Conservation (phyloP, 2,888 invertebrate genomes). For the Lobophora halterata region DNA sequence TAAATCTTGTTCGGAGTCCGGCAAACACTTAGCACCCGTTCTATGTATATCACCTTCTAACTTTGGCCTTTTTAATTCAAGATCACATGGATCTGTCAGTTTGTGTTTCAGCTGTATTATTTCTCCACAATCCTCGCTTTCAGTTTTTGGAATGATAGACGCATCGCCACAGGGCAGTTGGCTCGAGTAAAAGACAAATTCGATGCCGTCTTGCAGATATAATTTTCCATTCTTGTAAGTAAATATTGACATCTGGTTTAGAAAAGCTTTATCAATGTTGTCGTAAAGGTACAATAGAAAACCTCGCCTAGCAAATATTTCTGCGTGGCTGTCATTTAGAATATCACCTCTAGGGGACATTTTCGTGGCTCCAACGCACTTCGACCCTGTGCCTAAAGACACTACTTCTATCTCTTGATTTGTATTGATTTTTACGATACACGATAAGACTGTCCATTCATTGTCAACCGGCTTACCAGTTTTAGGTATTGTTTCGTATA, state of each 20-base stretch:
- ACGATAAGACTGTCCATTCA: slow-evolving; percentile 93
- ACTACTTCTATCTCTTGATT: slow-evolving; percentile 80
- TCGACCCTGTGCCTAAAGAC: slow-evolving; percentile 94
- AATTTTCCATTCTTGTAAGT: slow-evolving; percentile 52
- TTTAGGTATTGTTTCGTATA: slow-evolving; percentile 84
- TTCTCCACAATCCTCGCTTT: slow-evolving; percentile 53
- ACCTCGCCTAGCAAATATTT: slow-evolving; percentile 91
- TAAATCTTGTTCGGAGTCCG: slow-evolving; percentile 78
- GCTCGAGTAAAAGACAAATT: slow-evolving; percentile 92
- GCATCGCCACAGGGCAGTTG: slow-evolving; percentile 97
- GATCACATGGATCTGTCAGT: slow-evolving; percentile 36
- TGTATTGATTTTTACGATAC: slow-evolving; percentile 81
- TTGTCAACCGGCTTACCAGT: slow-evolving; percentile 87
- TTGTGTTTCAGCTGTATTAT: slow-evolving; percentile 47
- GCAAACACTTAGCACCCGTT: slow-evolving; percentile 95
- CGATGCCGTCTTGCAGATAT: slow-evolving; percentile 76
- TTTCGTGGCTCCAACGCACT: slow-evolving; percentile 89
- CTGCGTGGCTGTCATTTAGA: slow-evolving; percentile 95
- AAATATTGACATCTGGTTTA: slow-evolving; percentile 56
- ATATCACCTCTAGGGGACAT: slow-evolving; percentile 84
- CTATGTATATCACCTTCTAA: slow-evolving; percentile 75
- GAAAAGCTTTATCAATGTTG: slow-evolving; percentile 73
- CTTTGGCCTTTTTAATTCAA: slow-evolving; percentile 42
- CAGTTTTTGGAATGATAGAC: slow-evolving; percentile 86
- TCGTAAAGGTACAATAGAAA: slow-evolving; percentile 89